Evolutionary conservation across 2,113 vertebrate species (phyloP).

Genomic region (Casuarius casuarius): DNA sequence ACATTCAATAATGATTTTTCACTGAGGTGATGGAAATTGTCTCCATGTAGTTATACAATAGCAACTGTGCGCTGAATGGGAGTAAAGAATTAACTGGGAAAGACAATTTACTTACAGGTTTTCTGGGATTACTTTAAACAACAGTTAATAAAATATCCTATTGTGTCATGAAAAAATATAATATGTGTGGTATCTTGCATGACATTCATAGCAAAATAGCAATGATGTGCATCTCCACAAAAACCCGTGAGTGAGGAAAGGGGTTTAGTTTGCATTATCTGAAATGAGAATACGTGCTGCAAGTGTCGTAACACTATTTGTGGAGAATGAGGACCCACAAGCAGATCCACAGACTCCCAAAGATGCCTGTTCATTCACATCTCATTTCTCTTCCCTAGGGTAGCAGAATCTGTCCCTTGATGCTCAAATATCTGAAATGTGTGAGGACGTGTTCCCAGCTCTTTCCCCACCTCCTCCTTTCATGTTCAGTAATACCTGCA

Average conservation of each 20-base stretch:
- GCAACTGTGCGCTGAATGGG: neutral
- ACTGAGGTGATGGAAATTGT: neutral
- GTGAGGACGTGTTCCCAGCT: neutral
- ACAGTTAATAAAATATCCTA: neutral
- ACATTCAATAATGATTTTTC: neutral
- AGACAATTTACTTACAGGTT: neutral
- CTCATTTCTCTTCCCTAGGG: neutral
- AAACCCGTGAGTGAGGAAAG: neutral
- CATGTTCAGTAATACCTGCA: rapidly evolving
- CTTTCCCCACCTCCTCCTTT: neutral
- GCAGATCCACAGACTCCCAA: neutral
- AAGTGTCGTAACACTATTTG: neutral
- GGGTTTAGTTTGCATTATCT: neutral
- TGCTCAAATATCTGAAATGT: neutral
- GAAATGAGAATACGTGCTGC: neutral
- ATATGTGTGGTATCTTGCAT: neutral
- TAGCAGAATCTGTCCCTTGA: neutral
- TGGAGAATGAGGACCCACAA: neutral
- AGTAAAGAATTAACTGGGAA: neutral
- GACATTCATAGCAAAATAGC: neutral
- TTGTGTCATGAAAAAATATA: neutral
- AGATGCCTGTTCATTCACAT: neutral
- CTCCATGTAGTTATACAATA: neutral
- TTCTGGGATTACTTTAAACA: neutral
- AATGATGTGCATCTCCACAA: neutral